Conservation (phyloP, 2,888 invertebrate genomes). For the Cordilura impudica region DNA sequence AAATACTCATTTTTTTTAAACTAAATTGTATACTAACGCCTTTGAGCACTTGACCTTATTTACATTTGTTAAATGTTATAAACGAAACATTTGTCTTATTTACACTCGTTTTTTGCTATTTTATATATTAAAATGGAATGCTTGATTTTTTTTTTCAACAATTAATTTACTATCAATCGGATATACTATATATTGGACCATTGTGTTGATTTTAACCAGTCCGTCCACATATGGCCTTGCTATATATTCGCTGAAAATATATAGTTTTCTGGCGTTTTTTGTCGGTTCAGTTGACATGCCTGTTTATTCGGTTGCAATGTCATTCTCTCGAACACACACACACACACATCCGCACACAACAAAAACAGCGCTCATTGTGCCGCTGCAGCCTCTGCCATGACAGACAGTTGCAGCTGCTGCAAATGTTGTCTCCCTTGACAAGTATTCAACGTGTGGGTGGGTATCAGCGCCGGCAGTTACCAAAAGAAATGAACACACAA, state of each 20-base stretch:
- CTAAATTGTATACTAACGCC: too few relatives aligned
- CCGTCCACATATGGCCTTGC: too few relatives aligned
- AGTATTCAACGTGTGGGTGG: constrained; percentile 60
- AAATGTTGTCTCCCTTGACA: constrained; percentile 58
- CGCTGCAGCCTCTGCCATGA: constrained; percentile 22
- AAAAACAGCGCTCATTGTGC: constrained; percentile 15
- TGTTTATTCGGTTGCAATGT: constrained; percentile 47
- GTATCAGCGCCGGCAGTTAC: constrained; percentile 44
- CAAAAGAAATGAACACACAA: constrained; percentile 54
- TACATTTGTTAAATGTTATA: not conserved
- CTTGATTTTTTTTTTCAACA: not conserved
- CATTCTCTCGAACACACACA: constrained; percentile 65
- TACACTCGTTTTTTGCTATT: too few relatives aligned
- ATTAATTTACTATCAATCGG: not conserved
- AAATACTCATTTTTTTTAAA: too few relatives aligned
- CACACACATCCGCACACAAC: constrained; percentile 36
- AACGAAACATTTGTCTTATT: too few relatives aligned
- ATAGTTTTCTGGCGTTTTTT: not conserved
- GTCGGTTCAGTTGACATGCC: constrained; percentile 24
- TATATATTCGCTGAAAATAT: too few relatives aligned
- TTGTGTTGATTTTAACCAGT: too few relatives aligned
- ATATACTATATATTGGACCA: too few relatives aligned
- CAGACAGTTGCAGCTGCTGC: constrained; percentile 45
- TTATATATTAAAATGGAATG: too few relatives aligned
- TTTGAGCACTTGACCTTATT: not conserved